A percentile compares a stretch with the other conserved stretches of the same genome.
These are phyloP conservation scores for Dugesia japonica DNA, from an alignment of 2,888 invertebrate genomes.

Conservation along the genomic window DNA sequence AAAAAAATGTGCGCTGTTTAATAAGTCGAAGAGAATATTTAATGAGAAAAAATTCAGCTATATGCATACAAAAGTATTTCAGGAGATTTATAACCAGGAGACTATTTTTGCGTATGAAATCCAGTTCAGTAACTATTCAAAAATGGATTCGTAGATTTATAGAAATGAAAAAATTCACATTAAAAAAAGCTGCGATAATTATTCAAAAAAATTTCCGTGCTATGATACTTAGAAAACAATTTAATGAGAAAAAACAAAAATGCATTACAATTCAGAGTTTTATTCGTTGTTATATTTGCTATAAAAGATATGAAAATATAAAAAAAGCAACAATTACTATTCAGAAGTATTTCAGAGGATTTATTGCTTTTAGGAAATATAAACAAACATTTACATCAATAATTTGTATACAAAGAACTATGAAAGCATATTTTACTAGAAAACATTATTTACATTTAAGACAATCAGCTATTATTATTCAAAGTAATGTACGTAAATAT, in stretches of 20 bases:
- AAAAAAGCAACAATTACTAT: not conserved
- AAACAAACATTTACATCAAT: not conserved
- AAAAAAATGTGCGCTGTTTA: not conserved
- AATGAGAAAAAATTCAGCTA: not conserved
- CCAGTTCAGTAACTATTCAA: not conserved
- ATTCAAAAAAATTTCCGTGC: conserved; percentile 3
- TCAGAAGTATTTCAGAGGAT: not conserved
- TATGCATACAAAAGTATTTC: not conserved
- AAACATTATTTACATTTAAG: not conserved
- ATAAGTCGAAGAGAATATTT: not conserved
- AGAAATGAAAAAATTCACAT: not conserved
- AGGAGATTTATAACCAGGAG: not conserved
- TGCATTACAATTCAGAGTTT: not conserved
- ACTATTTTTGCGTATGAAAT: not conserved
- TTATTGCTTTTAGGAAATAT: not conserved
- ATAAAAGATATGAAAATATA: not conserved
- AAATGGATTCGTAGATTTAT: not conserved
- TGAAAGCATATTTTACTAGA: not conserved
- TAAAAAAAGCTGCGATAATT: not conserved
- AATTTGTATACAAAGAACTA: not conserved
- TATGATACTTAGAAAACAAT: not conserved
- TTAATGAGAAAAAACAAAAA: not conserved
- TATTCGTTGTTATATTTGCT: not conserved
- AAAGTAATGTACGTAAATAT: not conserved
- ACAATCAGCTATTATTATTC: not conserved